These are phyloP conservation scores for Balaenoptera acutorostrata DNA, from an alignment of 2,113 vertebrate genomes.

Conservation along the genomic window DNA sequence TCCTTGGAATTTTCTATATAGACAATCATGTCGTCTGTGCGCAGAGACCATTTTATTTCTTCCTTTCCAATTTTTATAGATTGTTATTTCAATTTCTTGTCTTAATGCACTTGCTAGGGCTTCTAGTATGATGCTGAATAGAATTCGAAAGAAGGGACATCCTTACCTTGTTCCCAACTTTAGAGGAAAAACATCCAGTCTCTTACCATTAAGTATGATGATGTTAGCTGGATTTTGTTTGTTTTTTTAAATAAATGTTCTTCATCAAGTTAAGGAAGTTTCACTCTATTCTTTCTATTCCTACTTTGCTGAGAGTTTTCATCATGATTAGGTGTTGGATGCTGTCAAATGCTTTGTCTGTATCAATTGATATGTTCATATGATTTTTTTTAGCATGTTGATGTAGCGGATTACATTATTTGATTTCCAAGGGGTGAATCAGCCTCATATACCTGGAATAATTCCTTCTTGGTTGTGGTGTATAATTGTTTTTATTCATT, in stretches of 20 bases:
- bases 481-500: no score
- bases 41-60: not conserved
- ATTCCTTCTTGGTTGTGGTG: no score
- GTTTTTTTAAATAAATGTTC: not conserved
- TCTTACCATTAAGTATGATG: not conserved
- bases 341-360: no score
- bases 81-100: not conserved
- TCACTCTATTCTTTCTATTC: no score
- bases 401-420: no score
- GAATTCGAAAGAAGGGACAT: not conserved
- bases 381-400: no score
- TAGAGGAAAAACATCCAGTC: not conserved
- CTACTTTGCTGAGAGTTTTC: no score
- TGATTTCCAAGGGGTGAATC: no score
- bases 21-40: not conserved
- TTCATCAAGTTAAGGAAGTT: not conserved
- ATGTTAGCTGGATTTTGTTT: not conserved
- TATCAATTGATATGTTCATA: no score
- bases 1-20: not conserved
- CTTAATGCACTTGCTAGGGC: not conserved
- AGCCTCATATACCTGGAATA: no score
- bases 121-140: not conserved
- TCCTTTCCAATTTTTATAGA: not conserved
- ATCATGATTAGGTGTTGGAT: no score
- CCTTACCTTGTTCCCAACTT: not conserved